Conservation (phyloP, 2,888 invertebrate genomes). For the Nineta flava region DNA sequence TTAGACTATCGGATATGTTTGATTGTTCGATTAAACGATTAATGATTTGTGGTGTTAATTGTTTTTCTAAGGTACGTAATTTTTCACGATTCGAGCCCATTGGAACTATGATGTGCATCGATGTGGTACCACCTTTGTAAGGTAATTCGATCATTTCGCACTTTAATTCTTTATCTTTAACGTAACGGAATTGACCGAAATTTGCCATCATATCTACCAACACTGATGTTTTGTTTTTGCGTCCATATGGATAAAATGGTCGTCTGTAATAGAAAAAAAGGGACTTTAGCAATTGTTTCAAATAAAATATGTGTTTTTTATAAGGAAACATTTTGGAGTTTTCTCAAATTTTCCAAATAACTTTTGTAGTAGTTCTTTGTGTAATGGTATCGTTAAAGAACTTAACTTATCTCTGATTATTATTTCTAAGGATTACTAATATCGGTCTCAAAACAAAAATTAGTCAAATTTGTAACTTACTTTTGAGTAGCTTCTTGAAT, state of each 20-base stretch:
- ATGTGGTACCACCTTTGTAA: conserved; percentile 47
- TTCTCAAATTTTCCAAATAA: no score
- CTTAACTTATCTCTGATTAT: no score
- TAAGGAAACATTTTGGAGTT: no score
- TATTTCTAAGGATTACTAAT: no score
- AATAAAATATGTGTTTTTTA: no score
- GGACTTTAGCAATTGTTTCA: no score
- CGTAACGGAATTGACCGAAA: conserved; percentile 40
- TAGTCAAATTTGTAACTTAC: no score
- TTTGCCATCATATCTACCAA: conserved; percentile 51
- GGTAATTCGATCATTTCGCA: conserved; percentile 51
- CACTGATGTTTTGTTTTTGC: conserved; percentile 24
- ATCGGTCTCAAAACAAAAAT: no score
- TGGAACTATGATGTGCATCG: conserved; percentile 52
- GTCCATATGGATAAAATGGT: conserved; percentile 36
- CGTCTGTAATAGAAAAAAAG: conserved; percentile 27
- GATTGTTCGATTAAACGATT: conserved; percentile 32
- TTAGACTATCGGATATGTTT: conserved; percentile 31
- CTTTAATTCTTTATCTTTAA: conserved; percentile 31
- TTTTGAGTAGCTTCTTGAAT: conserved; percentile 33
- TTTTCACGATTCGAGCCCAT: conserved; percentile 28
- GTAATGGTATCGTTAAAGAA: no score
- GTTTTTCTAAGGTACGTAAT: conserved; percentile 31
- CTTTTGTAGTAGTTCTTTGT: no score
- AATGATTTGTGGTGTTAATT: conserved; percentile 32